Evolutionary conservation across 2,797 vertebrate species (phyloP), one percentile per base, ranked within the genome.

Genomic region (Megalops cyprinoides): DNA sequence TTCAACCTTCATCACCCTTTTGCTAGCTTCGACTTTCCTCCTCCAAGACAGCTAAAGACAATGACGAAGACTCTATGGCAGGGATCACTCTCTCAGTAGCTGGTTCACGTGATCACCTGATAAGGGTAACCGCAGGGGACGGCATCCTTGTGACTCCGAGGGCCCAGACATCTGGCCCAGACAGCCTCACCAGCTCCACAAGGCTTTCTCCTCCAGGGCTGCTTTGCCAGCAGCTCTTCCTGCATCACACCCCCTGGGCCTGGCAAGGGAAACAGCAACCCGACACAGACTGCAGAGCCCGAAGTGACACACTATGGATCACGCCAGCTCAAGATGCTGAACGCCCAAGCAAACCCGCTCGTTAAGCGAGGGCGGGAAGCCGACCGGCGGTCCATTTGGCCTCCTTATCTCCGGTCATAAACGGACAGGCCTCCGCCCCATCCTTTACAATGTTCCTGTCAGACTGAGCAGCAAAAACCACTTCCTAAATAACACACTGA

Each of bases 321-420:
- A n/a, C 39, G 4, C 37, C 10, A 23, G 12, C 67, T 23, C n/a
- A 39, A 71, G 67, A 71, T 23, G 39, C 15, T n/a, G 34, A 10
- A 34, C 23, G 65, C 65, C 60, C 15, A 4, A 28, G 25, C 58
- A 60, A 25, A n/a, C n/a, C 58, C 7, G 12, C 25, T 60, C 58
- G 25, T 71, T 42, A 71, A n/a, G 67, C 37, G 10, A 39, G 67
- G 67, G 4, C 12, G 37, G 25, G 67, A 9, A 71, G 23, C 37
- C 12, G 67, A 39, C 37, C 44, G 9, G 18, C 39, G 37, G 67
- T 44, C 67, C 67, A 71, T 71, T 44, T 71, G 37, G 67, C 67
- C 39, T 42, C 37, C 39, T 71, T 71, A 71, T 71, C 67, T 71
- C 67, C 67, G 42, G 67, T 39, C 67, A 44, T 71, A 71, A 71